These are phyloP conservation scores for Oncorhynchus keta DNA, from an alignment of 2,113 vertebrate genomes.

Conservation along the genomic window DNA sequence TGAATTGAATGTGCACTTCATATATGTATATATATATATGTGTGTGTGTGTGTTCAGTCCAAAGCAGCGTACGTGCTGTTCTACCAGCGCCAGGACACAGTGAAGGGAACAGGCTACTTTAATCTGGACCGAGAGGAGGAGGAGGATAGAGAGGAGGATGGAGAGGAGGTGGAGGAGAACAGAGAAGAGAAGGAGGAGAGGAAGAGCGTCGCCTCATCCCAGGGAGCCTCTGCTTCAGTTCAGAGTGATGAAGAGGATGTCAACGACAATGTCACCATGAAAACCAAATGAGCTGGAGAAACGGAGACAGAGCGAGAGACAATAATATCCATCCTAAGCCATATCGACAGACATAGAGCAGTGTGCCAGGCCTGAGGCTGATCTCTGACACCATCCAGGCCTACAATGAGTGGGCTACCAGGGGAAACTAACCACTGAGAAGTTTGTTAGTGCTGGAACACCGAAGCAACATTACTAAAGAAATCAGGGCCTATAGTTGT, in stretches of 20 bases:
- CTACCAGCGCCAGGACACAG: conserved; percentile 94
- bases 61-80: conserved; percentile 98
- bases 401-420: conserved; percentile 9
- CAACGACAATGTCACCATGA: conserved; percentile 90
- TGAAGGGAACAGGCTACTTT: conserved; percentile 96
- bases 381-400: conserved; percentile 37
- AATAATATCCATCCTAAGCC: conserved; percentile 81
- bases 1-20: not conserved
- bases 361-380: conserved; percentile 8
- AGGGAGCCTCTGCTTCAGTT: conserved; percentile 27
- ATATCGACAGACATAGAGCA: conserved; percentile 77
- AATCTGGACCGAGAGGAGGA: conserved; percentile 86
- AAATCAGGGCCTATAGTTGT: conserved; percentile 58
- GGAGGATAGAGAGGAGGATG: conserved; percentile 79
- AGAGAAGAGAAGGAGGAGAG: conserved; percentile 72
- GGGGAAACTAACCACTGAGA: conserved; percentile 34
- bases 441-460: conserved; percentile 29
- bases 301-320: not conserved
- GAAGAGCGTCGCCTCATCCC: conserved; percentile 58
- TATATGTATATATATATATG: not conserved
- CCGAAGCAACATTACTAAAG: conserved; percentile 23
- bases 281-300: conserved; percentile 82
- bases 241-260: conserved; percentile 81
- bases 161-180: conserved; percentile 82
- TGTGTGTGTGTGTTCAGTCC: conserved; percentile 75